These are phyloP conservation scores for Anolis apletophallus DNA, from an alignment of 2,797 vertebrate species.

Conservation along the genomic window DNA sequence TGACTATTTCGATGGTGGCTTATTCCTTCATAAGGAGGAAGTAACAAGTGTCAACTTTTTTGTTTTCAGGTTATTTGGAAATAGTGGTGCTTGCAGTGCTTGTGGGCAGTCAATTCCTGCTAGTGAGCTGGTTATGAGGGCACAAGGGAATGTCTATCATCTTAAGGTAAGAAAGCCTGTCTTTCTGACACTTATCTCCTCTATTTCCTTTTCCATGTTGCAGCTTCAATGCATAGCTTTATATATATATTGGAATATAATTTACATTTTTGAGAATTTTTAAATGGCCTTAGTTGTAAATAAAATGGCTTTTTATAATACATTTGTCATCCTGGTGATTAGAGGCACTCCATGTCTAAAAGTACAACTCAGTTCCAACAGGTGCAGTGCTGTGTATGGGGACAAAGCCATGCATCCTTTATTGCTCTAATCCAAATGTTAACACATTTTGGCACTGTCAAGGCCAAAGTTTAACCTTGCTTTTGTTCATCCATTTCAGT, in stretches of 20 bases:
- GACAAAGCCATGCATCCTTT: constrained; percentile 53
- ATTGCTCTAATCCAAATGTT: constrained; percentile 57
- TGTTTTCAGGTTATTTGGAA: constrained; percentile 96
- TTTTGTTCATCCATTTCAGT: constrained; percentile 80
- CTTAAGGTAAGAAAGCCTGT: constrained; percentile 88
- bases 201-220: background rate
- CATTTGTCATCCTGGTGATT: constrained; percentile 37
- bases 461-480: constrained; percentile 70
- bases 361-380: constrained; percentile 59
- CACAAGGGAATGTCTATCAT: constrained; percentile 99
- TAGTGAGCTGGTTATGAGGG: constrained; percentile 98
- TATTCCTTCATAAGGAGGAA: constrained; percentile 47
- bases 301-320: constrained; percentile 27
- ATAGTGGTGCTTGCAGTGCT: constrained; percentile 97
- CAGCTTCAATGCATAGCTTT: background rate
- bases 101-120: constrained; percentile 98
- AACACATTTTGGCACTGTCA: constrained; percentile 55
- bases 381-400: constrained; percentile 59
- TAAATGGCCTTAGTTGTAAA: constrained; percentile 29
- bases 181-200: constrained; percentile 7
- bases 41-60: constrained; percentile 67
- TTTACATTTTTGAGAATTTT: constrained; percentile 37
- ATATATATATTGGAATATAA: constrained; percentile 7
- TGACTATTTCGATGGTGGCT: constrained; percentile 53
- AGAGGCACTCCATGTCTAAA: constrained; percentile 34